Evolutionary conservation across 1,140 invertebrate genomes (phyloP).

Genomic region (Paracyclopina nana): DNA sequence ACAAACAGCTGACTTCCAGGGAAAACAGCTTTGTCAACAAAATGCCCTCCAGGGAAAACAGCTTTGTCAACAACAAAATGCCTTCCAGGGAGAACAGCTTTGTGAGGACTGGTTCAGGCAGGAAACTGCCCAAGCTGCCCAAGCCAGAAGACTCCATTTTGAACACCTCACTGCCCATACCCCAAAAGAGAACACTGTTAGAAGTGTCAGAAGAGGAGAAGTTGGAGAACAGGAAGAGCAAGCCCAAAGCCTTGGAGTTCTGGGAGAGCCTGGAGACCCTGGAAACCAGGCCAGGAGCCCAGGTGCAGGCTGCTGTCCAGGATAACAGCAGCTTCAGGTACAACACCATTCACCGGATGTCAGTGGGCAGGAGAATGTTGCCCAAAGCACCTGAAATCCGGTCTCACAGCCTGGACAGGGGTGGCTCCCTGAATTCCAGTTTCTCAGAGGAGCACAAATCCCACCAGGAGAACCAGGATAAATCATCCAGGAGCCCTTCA

Average conservation of each 20-base stretch:
- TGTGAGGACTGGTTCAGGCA: constrained; percentile 10
- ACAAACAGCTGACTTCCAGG: too few species aligned
- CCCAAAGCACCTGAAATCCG: constrained; percentile 14
- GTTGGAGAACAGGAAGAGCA: constrained; percentile 7
- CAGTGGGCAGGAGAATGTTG: constrained; percentile 20
- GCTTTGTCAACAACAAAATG: too few species aligned
- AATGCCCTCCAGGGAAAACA: too few species aligned
- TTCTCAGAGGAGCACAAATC: background rate
- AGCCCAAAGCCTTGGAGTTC: constrained; percentile 21
- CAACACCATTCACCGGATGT: constrained; percentile 22
- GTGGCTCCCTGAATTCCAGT: background rate
- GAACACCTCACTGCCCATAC: background rate
- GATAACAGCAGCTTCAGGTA: constrained; percentile 18
- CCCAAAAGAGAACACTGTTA: too few species aligned
- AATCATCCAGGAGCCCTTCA: background rate
- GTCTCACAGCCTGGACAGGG: background rate
- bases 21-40: too few species aligned
- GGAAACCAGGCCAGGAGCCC: too few species aligned
- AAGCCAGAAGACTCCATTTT: background rate
- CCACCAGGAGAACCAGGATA: background rate
- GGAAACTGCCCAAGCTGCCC: constrained; percentile 14
- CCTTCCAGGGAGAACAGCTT: constrained; percentile 12
- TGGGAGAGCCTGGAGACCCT: constrained; percentile 22
- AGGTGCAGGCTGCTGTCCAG: background rate
- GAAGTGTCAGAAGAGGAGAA: too few species aligned